These are phyloP conservation scores for Hirundo rustica DNA, from an alignment of 2,797 vertebrate species.

Conservation along the genomic window DNA sequence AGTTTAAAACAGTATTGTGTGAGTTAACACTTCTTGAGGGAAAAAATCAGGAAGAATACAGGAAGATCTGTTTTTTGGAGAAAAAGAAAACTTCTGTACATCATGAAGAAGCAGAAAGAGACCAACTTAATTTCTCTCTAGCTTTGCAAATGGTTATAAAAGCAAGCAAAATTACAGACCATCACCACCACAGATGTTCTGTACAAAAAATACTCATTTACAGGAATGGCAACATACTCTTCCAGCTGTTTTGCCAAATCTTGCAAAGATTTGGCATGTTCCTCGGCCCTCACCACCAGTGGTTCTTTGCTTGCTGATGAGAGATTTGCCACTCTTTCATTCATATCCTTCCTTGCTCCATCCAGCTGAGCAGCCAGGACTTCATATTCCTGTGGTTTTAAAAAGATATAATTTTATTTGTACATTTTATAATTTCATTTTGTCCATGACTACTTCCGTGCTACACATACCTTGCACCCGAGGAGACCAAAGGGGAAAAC, in stretches of 20 bases:
- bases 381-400: slow-evolving; percentile 85
- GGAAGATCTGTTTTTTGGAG: not conserved
- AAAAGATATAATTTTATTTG: not conserved
- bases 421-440: not conserved
- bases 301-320: slow-evolving; percentile 80
- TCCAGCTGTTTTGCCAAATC: slow-evolving; percentile 85
- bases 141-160: not conserved
- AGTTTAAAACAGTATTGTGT: not conserved
- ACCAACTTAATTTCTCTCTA: not conserved
- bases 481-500: not conserved
- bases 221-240: slow-evolving; percentile 76
- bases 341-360: slow-evolving; percentile 86
- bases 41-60: not conserved
- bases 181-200: not conserved
- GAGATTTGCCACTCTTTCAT: slow-evolving; percentile 81
- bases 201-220: not conserved
- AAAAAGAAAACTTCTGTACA: not conserved
- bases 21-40: not conserved
- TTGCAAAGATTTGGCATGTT: slow-evolving; percentile 81
- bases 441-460: not conserved
- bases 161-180: not conserved
- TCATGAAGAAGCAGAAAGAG: not conserved
- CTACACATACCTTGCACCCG: not conserved
- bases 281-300: slow-evolving; percentile 85
- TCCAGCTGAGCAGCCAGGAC: slow-evolving; percentile 85